These are phyloP conservation scores for Andrena praecox DNA, from an alignment of 2,888 invertebrate species.

Conservation along the genomic window DNA sequence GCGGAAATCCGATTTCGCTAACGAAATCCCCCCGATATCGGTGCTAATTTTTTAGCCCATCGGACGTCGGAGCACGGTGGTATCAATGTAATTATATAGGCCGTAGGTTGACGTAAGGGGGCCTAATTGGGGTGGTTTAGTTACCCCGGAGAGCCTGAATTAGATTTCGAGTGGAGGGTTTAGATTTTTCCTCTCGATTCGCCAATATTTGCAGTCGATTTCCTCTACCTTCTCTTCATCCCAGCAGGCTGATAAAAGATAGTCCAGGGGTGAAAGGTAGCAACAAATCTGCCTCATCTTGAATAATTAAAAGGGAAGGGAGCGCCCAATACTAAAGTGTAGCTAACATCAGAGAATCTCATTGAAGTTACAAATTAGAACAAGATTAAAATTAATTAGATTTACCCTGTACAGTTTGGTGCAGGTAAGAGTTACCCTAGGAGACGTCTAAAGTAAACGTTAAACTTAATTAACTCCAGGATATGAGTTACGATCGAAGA, in stretches of 20 bases:
- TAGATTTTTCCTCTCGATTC: no score
- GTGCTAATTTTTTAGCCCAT: slow-evolving; percentile 14
- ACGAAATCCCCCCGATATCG: slow-evolving; percentile 34
- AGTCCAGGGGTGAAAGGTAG: background rate
- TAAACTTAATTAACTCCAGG: slow-evolving; percentile 17
- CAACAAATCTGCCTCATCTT: background rate
- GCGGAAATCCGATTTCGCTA: slow-evolving; percentile 37
- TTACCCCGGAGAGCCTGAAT: no score
- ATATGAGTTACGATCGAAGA: slow-evolving; percentile 16
- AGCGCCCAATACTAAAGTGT: background rate
- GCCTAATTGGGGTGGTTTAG: background rate
- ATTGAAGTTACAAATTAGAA: slow-evolving; percentile 10
- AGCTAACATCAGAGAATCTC: background rate
- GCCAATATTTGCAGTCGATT: no score
- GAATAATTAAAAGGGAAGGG: background rate
- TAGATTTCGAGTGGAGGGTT: no score
- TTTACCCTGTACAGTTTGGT: slow-evolving; percentile 14
- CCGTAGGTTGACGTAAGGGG: background rate
- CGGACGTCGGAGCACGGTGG: background rate
- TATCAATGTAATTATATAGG: background rate
- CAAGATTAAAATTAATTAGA: slow-evolving; percentile 31
- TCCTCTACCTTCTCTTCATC: no score
- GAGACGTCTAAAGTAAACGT: slow-evolving; percentile 18
- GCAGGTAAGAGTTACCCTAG: slow-evolving; percentile 16
- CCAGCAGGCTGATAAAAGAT: no score